These are phyloP conservation scores for Lamellibrachia satsuma DNA, from an alignment of 2,888 invertebrate genomes.

Conservation along the genomic window DNA sequence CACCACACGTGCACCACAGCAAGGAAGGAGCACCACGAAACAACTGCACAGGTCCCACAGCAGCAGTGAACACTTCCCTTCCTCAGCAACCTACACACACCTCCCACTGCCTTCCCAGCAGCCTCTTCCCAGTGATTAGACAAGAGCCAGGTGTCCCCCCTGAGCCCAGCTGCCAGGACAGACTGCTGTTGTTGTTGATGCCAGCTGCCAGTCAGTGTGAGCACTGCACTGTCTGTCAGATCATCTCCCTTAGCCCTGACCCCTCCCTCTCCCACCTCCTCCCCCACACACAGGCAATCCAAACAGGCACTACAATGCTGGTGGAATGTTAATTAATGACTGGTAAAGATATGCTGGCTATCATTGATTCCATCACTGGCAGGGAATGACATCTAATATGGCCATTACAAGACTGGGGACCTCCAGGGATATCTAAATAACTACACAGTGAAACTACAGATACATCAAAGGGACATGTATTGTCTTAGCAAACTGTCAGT, in stretches of 20 bases:
- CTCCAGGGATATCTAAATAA: not conserved
- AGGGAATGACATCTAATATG: not conserved
- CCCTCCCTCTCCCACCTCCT: not conserved
- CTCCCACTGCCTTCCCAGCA: not conserved
- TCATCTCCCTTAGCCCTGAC: not conserved
- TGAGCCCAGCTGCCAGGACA: not conserved
- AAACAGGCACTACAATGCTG: not conserved
- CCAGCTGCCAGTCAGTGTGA: not conserved
- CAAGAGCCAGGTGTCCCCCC: not conserved
- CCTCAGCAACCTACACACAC: not conserved
- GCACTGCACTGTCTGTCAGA: not conserved
- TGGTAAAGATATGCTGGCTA: not conserved
- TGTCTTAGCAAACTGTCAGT: not conserved
- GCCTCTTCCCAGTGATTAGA: not conserved
- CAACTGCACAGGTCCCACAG: not conserved
- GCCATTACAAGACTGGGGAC: not conserved
- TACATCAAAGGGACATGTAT: not conserved
- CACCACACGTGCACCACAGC: not conserved
- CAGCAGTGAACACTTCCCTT: not conserved
- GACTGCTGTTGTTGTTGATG: not conserved
- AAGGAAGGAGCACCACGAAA: not conserved
- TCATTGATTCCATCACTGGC: not conserved
- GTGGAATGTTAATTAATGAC: conserved; percentile 6
- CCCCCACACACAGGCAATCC: not conserved
- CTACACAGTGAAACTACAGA: not conserved